Conservation (phyloP, 2,888 invertebrate species). For the Tyria jacobaeae region DNA sequence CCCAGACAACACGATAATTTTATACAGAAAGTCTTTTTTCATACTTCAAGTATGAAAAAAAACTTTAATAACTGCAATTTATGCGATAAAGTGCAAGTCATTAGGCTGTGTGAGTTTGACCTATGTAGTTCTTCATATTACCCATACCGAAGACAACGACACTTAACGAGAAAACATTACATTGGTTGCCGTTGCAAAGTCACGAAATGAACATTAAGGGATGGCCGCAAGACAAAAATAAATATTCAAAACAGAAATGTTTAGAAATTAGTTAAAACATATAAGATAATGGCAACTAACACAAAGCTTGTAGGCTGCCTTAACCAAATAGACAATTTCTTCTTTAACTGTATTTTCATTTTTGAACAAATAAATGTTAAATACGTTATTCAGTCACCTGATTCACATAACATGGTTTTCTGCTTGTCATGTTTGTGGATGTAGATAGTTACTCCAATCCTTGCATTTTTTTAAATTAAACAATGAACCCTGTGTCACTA, state of each 20-base stretch:
- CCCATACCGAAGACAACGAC: background rate
- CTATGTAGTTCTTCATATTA: background rate
- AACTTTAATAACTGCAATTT: too few species aligned
- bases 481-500: constrained; percentile 28
- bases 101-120: background rate
- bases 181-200: constrained; percentile 3
- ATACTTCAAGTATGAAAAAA: too few species aligned
- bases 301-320: background rate
- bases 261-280: background rate
- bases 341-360: background rate
- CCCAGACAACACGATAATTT: too few species aligned
- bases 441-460: too few species aligned
- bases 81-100: too few species aligned
- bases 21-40: too few species aligned
- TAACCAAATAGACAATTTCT: background rate
- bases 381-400: background rate
- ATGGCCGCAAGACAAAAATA: constrained; percentile 4
- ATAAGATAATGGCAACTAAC: background rate
- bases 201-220: constrained; percentile 3
- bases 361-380: background rate
- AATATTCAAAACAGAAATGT: background rate
- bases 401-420: background rate
- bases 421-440: too few species aligned
- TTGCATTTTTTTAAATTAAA: too few species aligned
- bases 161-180: constrained; percentile 9